Evolutionary conservation across 2,888 invertebrate genomes (phyloP).

Genomic region (Hecatera dysodea): DNA sequence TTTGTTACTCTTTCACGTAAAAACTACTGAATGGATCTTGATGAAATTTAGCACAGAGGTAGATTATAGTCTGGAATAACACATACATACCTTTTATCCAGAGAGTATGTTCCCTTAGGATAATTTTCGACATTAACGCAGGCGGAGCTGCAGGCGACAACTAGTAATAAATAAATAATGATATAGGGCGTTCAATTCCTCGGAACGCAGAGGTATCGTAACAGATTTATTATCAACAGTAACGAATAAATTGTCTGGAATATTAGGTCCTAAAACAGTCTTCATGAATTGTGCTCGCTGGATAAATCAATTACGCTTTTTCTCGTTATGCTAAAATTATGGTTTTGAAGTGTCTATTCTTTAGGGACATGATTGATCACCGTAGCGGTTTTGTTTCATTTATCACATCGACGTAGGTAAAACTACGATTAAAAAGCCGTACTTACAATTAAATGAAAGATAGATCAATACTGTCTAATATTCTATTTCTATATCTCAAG

Average conservation of each 20-base stretch:
- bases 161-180: background rate
- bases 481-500: too few relatives aligned
- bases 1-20: too few relatives aligned
- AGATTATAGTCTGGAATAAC: too few relatives aligned
- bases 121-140: too few relatives aligned
- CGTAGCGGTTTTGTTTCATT: background rate
- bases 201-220: background rate
- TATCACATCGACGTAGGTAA: background rate
- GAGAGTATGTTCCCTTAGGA: too few relatives aligned
- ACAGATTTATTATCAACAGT: background rate
- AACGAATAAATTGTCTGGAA: background rate
- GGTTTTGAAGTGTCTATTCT: conserved; percentile 1
- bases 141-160: too few relatives aligned
- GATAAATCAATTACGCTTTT: conserved; percentile 18
- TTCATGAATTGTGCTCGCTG: background rate
- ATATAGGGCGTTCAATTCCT: background rate
- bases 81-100: too few relatives aligned
- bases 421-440: background rate
- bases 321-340: conserved; percentile 13
- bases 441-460: background rate
- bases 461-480: background rate
- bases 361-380: conserved; percentile 21
- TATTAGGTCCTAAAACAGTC: background rate
- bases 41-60: too few relatives aligned
- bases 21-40: too few relatives aligned